Evolutionary conservation across 2,888 invertebrate species (phyloP).

Genomic region (Cactoblastis cactorum): DNA sequence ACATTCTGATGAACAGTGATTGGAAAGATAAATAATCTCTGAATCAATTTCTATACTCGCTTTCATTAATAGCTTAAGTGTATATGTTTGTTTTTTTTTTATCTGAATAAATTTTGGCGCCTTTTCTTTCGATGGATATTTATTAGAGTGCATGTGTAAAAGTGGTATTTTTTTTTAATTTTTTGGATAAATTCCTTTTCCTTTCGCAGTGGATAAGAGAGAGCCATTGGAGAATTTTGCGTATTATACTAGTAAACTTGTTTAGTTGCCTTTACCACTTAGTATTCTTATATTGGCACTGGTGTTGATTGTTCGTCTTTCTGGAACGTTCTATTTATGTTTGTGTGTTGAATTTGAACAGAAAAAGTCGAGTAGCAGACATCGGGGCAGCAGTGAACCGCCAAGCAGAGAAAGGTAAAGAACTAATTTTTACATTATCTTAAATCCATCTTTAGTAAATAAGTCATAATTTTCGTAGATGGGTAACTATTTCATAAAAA

Average conservation of each 20-base stretch:
- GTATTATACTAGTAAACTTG: conserved; percentile 46
- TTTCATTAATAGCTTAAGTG: conserved; percentile 66
- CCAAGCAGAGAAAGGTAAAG: conserved; percentile 65
- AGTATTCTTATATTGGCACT: conserved; percentile 77
- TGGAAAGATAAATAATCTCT: conserved; percentile 16
- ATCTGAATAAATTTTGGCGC: conserved; percentile 36
- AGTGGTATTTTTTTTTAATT: conserved; percentile 49
- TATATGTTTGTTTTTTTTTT: conserved; percentile 35
- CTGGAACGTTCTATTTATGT: conserved; percentile 36
- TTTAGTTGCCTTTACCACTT: conserved; percentile 75
- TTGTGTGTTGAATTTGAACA: conserved; percentile 52
- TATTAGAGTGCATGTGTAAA: conserved; percentile 66
- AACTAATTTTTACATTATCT: no score
- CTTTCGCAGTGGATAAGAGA: conserved; percentile 13
- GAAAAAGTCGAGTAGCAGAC: conserved; percentile 69
- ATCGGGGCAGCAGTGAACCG: conserved; percentile 57
- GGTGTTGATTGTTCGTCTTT: conserved; percentile 54
- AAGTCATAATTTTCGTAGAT: no score
- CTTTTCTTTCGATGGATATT: conserved; percentile 50
- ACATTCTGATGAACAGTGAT: conserved; percentile 38
- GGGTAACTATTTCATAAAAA: no score
- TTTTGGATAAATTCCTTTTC: conserved; percentile 46
- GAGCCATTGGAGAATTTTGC: conserved; percentile 46
- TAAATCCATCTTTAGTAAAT: no score
- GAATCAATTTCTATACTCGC: conserved; percentile 48